Conservation (phyloP, 2,113 vertebrate genomes). For the Leptobrachium ailaonicum region DNA sequence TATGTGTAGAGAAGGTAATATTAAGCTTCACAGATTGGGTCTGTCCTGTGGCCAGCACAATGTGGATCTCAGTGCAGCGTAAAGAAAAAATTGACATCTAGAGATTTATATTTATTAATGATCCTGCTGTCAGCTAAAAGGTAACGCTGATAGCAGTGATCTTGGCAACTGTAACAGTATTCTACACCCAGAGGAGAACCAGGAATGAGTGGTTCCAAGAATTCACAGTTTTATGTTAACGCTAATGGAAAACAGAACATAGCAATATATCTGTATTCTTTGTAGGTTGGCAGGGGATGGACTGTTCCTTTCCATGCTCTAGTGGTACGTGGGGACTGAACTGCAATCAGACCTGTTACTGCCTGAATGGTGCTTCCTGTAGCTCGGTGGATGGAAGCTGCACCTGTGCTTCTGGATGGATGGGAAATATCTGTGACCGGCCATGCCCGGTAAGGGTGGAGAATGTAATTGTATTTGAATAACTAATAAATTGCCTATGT, state of each 20-base stretch:
- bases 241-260: background rate
- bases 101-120: background rate
- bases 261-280: slow-evolving; percentile 4
- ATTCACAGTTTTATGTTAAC: background rate
- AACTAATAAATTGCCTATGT: too few species aligned
- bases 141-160: background rate
- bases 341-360: slow-evolving; percentile 86
- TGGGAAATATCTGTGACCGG: slow-evolving; percentile 80
- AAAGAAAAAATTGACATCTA: background rate
- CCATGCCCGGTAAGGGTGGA: slow-evolving; percentile 82
- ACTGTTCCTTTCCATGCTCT: slow-evolving; percentile 87
- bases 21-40: slow-evolving; percentile 5
- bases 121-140: background rate
- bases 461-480: too few species aligned
- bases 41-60: background rate
- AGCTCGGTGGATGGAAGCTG: slow-evolving; percentile 84
- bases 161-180: background rate
- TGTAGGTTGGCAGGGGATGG: slow-evolving; percentile 91
- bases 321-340: slow-evolving; percentile 88
- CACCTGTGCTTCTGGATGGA: slow-evolving; percentile 87
- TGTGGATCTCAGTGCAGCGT: background rate
- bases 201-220: background rate
- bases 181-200: background rate
- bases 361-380: slow-evolving; percentile 84
- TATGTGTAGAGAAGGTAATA: slow-evolving; percentile 88